Percentiles rank a stretch among this genome's conserved stretches.
Conservation (phyloP, 2,888 invertebrate genomes). For the Drosophila ezoana region DNA sequence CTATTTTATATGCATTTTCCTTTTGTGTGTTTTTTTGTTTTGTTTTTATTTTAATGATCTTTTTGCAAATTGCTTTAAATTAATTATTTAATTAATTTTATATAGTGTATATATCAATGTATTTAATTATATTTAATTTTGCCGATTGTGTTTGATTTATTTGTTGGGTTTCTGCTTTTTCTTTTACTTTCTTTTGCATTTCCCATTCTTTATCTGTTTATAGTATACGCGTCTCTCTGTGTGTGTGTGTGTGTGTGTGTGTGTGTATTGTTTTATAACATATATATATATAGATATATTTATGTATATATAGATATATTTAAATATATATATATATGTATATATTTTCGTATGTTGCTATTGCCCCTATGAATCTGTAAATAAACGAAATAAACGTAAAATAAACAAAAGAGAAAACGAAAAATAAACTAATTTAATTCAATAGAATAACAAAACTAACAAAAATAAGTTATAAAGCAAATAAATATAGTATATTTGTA, state of each 20-base stretch:
- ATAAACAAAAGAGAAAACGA: conserved; percentile 40
- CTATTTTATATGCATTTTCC: conserved; percentile 27
- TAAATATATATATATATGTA: conserved; percentile 23
- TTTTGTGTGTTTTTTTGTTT: conserved; percentile 6
- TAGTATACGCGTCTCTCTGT: conserved; percentile 30
- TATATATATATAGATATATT: conserved; percentile 46
- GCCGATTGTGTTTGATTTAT: conserved; percentile 29
- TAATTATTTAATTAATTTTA: conserved; percentile 41
- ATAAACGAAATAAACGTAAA: conserved; percentile 59
- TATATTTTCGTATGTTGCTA: conserved; percentile 63
- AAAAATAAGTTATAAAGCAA: neutral
- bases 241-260: conserved; percentile 22
- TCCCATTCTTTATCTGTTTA: conserved; percentile 29
- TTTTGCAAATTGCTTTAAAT: conserved; percentile 51
- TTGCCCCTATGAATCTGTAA: conserved; percentile 80
- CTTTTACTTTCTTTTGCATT: conserved; percentile 31
- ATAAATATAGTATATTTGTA: neutral
- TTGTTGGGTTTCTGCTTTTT: conserved; percentile 21
- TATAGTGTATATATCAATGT: conserved; percentile 37
- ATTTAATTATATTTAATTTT: conserved; percentile 32
- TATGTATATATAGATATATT: conserved; percentile 50
- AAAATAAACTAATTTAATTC: conserved; percentile 41
- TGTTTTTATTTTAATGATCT: conserved; percentile 23
- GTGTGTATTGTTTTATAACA: conserved; percentile 40
- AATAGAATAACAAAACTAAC: conserved; percentile 10